These are phyloP conservation scores for Drosophila sp. DNA, from an alignment of 1,140 invertebrate species.

Conservation along the genomic window DNA sequence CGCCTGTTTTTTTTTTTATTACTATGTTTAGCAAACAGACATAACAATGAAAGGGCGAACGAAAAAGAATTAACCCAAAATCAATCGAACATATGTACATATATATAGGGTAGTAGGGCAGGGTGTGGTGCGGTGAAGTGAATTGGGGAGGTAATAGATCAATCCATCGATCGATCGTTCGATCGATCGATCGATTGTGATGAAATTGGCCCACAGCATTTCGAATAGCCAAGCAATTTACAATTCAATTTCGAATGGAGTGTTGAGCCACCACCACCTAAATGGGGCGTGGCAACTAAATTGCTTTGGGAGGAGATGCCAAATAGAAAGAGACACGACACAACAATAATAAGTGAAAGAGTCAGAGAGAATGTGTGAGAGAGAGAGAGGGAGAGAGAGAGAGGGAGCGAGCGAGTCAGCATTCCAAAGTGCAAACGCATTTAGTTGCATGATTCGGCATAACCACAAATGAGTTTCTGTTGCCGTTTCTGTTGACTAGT, in stretches of 20 bases:
- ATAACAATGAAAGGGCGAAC: conserved; percentile 53
- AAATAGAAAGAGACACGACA: neutral
- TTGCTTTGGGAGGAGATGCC: conserved; percentile 16
- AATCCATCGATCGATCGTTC: conserved; percentile 29
- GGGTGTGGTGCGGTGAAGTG: neutral
- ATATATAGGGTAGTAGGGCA: neutral
- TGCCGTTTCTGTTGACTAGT: conserved; percentile 23
- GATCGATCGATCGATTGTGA: conserved; percentile 15
- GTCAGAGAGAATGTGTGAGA: neutral
- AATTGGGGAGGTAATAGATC: conserved; percentile 10
- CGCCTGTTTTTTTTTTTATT: conserved; percentile 53
- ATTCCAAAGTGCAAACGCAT: conserved; percentile 13
- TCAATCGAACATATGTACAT: conserved; percentile 42
- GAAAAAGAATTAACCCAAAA: conserved; percentile 38
- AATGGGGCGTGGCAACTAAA: conserved; percentile 8
- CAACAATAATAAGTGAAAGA: neutral
- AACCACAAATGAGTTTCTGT: conserved; percentile 36
- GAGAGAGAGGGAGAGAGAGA: neutral
- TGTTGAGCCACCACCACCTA: neutral
- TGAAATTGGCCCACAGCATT: conserved; percentile 35
- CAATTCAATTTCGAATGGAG: conserved; percentile 13
- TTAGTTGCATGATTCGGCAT: conserved; percentile 12
- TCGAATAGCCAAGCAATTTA: conserved; percentile 36
- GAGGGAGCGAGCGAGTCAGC: neutral
- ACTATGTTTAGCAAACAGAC: conserved; percentile 54